Evolutionary conservation across 1,140 invertebrate species (phyloP).

Genomic region (Hyposmocoma kahamanoa): DNA sequence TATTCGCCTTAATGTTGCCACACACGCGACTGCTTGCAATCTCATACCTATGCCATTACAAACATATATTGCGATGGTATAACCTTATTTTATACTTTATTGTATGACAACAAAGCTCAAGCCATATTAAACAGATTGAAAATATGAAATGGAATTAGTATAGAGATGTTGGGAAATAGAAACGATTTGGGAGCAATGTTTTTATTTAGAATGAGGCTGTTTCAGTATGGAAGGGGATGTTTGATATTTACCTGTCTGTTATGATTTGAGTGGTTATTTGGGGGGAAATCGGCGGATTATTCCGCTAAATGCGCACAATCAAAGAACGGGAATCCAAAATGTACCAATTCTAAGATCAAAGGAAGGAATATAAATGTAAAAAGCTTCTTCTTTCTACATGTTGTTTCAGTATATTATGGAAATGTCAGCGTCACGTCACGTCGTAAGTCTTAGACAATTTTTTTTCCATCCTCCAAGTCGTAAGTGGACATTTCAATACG

Average conservation of each 20-base stretch:
- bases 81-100: slow-evolving; percentile 10
- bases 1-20: slow-evolving; percentile 69
- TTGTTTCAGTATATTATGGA: too few relatives aligned
- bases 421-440: too few relatives aligned
- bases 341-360: too few relatives aligned
- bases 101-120: slow-evolving; percentile 15
- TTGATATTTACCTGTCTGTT: slow-evolving; percentile 59
- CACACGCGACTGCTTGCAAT: slow-evolving; percentile 59
- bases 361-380: too few relatives aligned
- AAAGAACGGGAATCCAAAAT: too few relatives aligned
- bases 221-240: slow-evolving; percentile 36
- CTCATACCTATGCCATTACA: slow-evolving; percentile 50
- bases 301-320: background rate
- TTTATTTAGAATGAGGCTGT: slow-evolving; percentile 67
- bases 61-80: slow-evolving; percentile 5
- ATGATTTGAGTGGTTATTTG: slow-evolving; percentile 32
- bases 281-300: background rate
- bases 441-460: too few relatives aligned
- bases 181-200: slow-evolving; percentile 65
- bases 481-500: too few relatives aligned
- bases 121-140: slow-evolving; percentile 6
- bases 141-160: slow-evolving; percentile 17
- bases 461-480: too few relatives aligned
- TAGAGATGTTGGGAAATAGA: slow-evolving; percentile 61
- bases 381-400: too few relatives aligned